Evolutionary conservation across 2,888 invertebrate genomes (phyloP).

Genomic region (Muscina levida): DNA sequence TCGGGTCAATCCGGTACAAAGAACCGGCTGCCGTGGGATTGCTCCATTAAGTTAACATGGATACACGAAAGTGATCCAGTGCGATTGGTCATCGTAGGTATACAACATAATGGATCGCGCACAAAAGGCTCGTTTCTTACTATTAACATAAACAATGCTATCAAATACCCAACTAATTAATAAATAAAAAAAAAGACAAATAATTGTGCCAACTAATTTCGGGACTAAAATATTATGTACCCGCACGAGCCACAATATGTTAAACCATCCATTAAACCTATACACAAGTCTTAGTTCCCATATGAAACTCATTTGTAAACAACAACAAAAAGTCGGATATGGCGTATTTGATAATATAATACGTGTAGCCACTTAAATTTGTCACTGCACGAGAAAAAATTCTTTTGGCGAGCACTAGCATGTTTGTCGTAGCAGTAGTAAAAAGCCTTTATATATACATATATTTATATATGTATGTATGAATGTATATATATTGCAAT

Average conservation of each 20-base stretch:
- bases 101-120: too few relatives aligned
- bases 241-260: background rate
- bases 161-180: too few relatives aligned
- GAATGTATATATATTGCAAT: background rate
- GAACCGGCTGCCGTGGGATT: too few relatives aligned
- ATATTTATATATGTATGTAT: constrained; percentile 5
- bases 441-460: constrained; percentile 11
- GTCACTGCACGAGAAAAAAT: background rate
- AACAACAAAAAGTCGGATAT: background rate
- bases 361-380: constrained; percentile 5
- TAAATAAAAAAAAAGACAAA: too few relatives aligned
- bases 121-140: too few relatives aligned
- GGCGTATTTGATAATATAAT: background rate
- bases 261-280: background rate
- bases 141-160: background rate
- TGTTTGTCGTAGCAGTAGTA: background rate
- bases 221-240: background rate
- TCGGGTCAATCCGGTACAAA: too few relatives aligned
- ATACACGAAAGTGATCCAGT: too few relatives aligned
- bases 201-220: too few relatives aligned
- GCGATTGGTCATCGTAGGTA: too few relatives aligned
- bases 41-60: too few relatives aligned
- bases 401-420: background rate
- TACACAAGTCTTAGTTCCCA: background rate
- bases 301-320: background rate